Conservation (phyloP, 2,888 invertebrate genomes). For the Ophion costatus region DNA sequence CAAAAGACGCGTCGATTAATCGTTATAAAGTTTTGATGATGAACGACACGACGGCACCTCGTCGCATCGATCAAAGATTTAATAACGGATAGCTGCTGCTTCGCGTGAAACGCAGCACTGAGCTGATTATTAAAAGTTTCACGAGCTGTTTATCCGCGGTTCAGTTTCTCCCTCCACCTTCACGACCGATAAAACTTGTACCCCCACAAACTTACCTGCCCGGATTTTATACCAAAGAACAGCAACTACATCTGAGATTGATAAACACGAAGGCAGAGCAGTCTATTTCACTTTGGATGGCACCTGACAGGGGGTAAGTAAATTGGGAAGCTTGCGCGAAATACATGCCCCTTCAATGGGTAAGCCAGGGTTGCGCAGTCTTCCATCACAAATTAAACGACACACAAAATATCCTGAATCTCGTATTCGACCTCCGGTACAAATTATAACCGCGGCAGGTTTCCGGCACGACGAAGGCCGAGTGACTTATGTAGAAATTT, state of each 20-base stretch:
- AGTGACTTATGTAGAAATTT: not conserved
- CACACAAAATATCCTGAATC: not conserved
- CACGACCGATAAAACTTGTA: constrained; percentile 5
- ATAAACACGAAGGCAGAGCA: not conserved
- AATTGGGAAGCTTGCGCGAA: not conserved
- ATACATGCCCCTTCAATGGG: not conserved
- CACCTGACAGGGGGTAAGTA: not conserved
- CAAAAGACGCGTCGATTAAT: constrained; percentile 45
- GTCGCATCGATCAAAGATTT: constrained; percentile 45
- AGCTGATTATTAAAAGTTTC: constrained; percentile 36
- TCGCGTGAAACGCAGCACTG: not conserved
- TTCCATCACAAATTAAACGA: not conserved
- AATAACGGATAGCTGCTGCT: constrained; percentile 31
- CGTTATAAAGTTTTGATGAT: constrained; percentile 40
- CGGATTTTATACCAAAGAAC: not conserved
- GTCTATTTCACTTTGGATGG: not conserved
- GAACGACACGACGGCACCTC: constrained; percentile 25
- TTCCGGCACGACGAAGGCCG: not conserved
- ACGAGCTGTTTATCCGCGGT: not conserved
- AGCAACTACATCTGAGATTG: not conserved
- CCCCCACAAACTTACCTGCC: not conserved
- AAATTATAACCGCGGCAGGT: not conserved
- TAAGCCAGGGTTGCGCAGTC: not conserved
- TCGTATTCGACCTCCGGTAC: not conserved
- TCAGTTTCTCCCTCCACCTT: constrained; percentile 7